Conservation (phyloP, 1,140 invertebrate genomes). For the Rhagoletis pomonella region DNA sequence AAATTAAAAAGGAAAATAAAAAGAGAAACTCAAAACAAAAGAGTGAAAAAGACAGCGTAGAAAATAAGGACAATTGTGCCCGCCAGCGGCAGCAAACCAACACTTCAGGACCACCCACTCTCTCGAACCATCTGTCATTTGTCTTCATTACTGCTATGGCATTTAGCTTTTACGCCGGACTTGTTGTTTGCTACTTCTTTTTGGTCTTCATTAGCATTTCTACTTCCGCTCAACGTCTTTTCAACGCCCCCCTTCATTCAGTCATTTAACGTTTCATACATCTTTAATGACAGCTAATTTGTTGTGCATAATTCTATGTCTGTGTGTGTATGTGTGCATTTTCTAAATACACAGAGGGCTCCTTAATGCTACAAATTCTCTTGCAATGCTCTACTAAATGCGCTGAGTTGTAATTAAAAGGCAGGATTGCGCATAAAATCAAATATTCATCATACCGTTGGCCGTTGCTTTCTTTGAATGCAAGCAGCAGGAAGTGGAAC, state of each 20-base stretch:
- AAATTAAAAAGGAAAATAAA: not conserved
- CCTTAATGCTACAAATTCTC: not conserved
- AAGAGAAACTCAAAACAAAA: not conserved
- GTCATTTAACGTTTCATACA: conserved; percentile 11
- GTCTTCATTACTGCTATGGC: not conserved
- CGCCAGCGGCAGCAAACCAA: not conserved
- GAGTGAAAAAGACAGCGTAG: not conserved
- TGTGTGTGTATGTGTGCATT: not conserved
- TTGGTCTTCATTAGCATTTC: conserved; percentile 42
- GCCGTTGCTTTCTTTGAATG: not conserved
- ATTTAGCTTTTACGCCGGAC: not conserved
- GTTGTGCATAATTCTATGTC: not conserved
- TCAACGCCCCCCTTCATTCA: not conserved
- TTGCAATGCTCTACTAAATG: conserved; percentile 1
- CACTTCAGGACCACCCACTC: not conserved
- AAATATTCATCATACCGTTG: conserved; percentile 46
- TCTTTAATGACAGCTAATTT: conserved; percentile 49
- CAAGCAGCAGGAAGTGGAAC: not conserved
- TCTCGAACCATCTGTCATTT: not conserved
- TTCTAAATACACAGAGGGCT: not conserved
- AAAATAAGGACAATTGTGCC: not conserved
- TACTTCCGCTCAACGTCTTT: not conserved
- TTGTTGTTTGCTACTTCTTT: not conserved
- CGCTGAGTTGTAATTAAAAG: conserved; percentile 46
- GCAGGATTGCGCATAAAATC: conserved; percentile 42